Evolutionary conservation across 2,113 vertebrate genomes (phyloP).

Genomic region (Rutilus rutilus): DNA sequence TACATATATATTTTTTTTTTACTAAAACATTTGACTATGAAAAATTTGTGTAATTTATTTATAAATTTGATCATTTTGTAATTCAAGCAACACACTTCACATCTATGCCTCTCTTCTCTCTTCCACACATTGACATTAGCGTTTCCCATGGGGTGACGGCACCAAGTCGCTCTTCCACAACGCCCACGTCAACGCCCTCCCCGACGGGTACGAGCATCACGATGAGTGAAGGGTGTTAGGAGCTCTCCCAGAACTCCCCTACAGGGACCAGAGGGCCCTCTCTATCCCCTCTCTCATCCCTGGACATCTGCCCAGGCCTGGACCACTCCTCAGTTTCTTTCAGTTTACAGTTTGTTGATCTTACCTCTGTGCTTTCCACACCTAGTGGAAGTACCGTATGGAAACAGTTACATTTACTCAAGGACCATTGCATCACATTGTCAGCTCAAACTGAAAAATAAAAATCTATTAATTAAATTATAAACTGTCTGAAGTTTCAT

Average conservation of each 20-base stretch:
- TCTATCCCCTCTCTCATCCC: slow-evolving; percentile 39
- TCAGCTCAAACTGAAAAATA: slow-evolving; percentile 66
- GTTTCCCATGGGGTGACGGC: slow-evolving; percentile 96
- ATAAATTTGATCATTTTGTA: neutral
- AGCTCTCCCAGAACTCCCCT: slow-evolving; percentile 56
- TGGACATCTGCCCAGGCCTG: slow-evolving; percentile 61
- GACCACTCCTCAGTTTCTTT: slow-evolving; percentile 65
- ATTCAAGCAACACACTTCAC: neutral
- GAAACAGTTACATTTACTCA: slow-evolving; percentile 45
- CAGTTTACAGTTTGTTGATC: slow-evolving; percentile 66
- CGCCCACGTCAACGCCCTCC: slow-evolving; percentile 84
- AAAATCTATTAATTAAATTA: slow-evolving; percentile 56
- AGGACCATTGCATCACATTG: slow-evolving; percentile 69
- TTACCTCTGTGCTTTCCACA: slow-evolving; percentile 65
- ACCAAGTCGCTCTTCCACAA: slow-evolving; percentile 91
- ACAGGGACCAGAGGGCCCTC: slow-evolving; percentile 68
- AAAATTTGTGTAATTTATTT: neutral
- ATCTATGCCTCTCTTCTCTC: neutral
- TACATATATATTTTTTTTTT: neutral
- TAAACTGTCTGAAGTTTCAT: slow-evolving; percentile 17
- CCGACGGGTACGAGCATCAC: slow-evolving; percentile 88
- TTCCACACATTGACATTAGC: slow-evolving; percentile 74
- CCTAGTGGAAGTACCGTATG: slow-evolving; percentile 55
- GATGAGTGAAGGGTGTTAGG: slow-evolving; percentile 68
- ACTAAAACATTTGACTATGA: neutral